These are phyloP conservation scores for Papilio xuthus DNA, from an alignment of 1,140 invertebrate genomes.

Conservation along the genomic window DNA sequence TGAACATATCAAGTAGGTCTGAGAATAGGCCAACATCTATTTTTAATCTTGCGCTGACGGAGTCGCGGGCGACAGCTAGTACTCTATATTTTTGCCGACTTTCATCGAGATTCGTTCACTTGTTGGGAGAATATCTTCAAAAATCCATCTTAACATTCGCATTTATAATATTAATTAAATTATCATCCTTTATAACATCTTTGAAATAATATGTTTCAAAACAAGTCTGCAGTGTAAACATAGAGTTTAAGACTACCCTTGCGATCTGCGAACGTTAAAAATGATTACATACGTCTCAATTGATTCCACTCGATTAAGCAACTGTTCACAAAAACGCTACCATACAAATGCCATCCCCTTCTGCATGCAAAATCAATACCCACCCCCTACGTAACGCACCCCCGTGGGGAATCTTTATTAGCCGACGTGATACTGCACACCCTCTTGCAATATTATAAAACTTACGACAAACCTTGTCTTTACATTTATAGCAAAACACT, in stretches of 20 bases:
- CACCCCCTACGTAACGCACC: conserved; percentile 24
- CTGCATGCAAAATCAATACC: conserved; percentile 28
- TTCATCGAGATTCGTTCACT: too few relatives aligned
- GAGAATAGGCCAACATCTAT: too few relatives aligned
- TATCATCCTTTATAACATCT: too few relatives aligned
- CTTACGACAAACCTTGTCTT: neutral
- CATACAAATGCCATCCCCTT: conserved; percentile 30
- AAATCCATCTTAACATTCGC: too few relatives aligned
- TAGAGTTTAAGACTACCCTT: neutral
- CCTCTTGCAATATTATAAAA: neutral
- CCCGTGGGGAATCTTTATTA: conserved; percentile 33
- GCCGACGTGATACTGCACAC: neutral
- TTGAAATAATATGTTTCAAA: too few relatives aligned
- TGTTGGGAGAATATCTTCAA: too few relatives aligned
- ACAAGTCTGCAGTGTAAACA: too few relatives aligned
- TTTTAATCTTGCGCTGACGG: too few relatives aligned
- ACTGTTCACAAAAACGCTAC: conserved; percentile 20
- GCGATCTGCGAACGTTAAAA: neutral
- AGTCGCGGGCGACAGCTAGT: too few relatives aligned
- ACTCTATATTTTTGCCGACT: too few relatives aligned
- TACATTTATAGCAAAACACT: neutral
- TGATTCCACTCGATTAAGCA: conserved; percentile 32
- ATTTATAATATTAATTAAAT: too few relatives aligned
- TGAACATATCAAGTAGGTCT: too few relatives aligned
- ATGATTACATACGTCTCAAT: conserved; percentile 9